These are phyloP conservation scores for Pagetopsis macropterus DNA, from an alignment of 2,797 vertebrate species.

Conservation along the genomic window DNA sequence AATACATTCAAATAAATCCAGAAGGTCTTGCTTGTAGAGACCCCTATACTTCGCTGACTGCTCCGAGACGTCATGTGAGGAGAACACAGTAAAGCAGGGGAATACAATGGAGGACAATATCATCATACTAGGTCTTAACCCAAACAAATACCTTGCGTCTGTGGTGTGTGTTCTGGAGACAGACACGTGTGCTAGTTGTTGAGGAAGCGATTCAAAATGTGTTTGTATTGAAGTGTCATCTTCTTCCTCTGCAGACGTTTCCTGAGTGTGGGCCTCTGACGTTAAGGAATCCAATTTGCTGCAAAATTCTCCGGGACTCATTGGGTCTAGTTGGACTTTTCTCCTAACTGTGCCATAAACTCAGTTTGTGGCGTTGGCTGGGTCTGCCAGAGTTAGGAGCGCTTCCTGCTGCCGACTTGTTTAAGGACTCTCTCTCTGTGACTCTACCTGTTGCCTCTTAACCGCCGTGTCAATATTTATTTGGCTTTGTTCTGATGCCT, in stretches of 20 bases:
- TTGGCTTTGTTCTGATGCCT: conserved; percentile 92
- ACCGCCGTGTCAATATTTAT: conserved; percentile 91
- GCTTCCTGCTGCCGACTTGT: conserved; percentile 88
- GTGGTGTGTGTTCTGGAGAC: too few species aligned
- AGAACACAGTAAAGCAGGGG: too few species aligned
- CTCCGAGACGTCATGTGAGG: too few species aligned
- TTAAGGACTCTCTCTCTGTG: conserved; percentile 88
- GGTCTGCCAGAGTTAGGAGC: conserved; percentile 90
- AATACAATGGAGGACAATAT: too few species aligned
- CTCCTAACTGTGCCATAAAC: conserved; percentile 91
- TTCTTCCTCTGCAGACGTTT: conserved; percentile 79
- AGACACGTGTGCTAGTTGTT: too few species aligned
- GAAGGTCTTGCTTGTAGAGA: too few species aligned
- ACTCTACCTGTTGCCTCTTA: conserved; percentile 90
- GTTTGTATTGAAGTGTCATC: background rate
- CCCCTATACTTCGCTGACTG: too few species aligned
- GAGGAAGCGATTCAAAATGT: too few species aligned
- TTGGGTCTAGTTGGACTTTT: conserved; percentile 85
- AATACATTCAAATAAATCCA: too few species aligned
- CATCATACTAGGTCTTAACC: too few species aligned
- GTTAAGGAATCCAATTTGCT: conserved; percentile 73
- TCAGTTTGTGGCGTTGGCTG: conserved; percentile 89
- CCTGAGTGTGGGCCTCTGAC: conserved; percentile 72
- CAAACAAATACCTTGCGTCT: too few species aligned
- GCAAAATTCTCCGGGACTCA: conserved; percentile 79